Conservation (phyloP, 2,888 invertebrate genomes). For the Macaria notata region DNA sequence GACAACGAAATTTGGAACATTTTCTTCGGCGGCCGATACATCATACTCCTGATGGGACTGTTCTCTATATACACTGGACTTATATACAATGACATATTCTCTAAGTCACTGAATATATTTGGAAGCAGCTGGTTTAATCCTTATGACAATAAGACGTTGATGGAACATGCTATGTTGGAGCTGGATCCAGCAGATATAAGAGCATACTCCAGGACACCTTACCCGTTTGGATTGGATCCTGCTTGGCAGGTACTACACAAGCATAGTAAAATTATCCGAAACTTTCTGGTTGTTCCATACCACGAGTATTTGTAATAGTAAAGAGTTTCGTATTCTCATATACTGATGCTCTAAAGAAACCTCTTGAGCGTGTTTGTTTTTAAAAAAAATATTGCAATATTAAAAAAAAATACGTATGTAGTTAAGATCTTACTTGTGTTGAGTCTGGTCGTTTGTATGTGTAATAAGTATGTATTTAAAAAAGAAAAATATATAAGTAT, state of each 20-base stretch:
- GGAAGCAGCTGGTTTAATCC: constrained; percentile 84
- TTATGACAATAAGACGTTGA: constrained; percentile 59
- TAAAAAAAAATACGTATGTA: too few species aligned
- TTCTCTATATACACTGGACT: constrained; percentile 89
- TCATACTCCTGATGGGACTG: constrained; percentile 87
- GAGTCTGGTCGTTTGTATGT: too few species aligned
- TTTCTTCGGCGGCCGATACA: constrained; percentile 88
- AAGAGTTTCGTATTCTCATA: too few species aligned
- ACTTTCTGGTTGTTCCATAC: too few species aligned
- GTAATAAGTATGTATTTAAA: too few species aligned
- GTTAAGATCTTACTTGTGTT: too few species aligned
- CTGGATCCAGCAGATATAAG: constrained; percentile 64
- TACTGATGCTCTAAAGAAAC: too few species aligned
- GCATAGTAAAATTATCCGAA: background rate
- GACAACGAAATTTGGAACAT: constrained; percentile 87
- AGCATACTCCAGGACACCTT: constrained; percentile 75
- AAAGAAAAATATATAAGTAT: too few species aligned
- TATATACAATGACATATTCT: constrained; percentile 89
- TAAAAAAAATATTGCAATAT: too few species aligned
- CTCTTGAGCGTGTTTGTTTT: too few species aligned
- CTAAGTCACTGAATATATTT: constrained; percentile 87
- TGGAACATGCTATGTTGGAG: constrained; percentile 50
- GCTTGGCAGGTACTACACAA: constrained; percentile 82
- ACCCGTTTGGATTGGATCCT: constrained; percentile 88
- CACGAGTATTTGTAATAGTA: too few species aligned